phyloP scores from a whole-genome alignment of 2,888 invertebrate genomes.

The Luffia ferchaultella region DNA sequence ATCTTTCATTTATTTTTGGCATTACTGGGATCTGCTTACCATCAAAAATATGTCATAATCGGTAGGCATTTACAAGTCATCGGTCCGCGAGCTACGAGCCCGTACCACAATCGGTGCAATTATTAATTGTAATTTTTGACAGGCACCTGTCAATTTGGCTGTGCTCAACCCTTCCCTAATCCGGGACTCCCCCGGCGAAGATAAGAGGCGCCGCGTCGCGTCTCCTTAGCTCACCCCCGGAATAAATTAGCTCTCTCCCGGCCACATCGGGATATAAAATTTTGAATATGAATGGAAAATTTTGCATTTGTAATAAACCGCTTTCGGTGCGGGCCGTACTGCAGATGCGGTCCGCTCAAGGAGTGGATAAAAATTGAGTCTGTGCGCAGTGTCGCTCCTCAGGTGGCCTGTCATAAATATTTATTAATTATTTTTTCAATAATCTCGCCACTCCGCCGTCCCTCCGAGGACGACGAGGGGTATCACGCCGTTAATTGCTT shows the following conservation, averaged over 20 bases:
- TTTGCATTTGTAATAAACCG: conserved; percentile 86
- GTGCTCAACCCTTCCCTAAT: conserved; percentile 59
- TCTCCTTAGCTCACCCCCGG: conserved; percentile 61
- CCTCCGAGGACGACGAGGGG: conserved; percentile 53
- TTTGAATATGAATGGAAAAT: conserved; percentile 90
- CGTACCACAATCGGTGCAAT: conserved; percentile 47
- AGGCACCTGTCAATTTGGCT: conserved; percentile 64
- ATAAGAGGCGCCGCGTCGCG: conserved; percentile 45
- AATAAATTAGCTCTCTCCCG: conserved; percentile 80
- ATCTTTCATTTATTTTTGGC: no score
- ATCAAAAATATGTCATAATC: no score
- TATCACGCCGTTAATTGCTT: conserved; percentile 63
- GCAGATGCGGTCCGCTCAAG: conserved; percentile 50
- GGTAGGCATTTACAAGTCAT: no score
- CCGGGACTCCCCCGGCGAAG: conserved; percentile 39
- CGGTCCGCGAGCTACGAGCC: no score
- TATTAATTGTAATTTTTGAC: conserved; percentile 67
- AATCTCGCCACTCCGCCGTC: conserved; percentile 56
- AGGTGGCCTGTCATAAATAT: conserved; percentile 64
- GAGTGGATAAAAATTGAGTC: conserved; percentile 54
- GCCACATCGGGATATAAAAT: conserved; percentile 82
- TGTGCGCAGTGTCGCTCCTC: conserved; percentile 41
- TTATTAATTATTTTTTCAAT: conserved; percentile 68
- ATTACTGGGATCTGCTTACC: no score
- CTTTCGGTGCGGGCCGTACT: conserved; percentile 59